A percentile compares a stretch with the other conserved stretches of the same genome.
These are phyloP conservation scores for Callinectes sapidus DNA, from an alignment of 2,888 invertebrate species.

Conservation along the genomic window DNA sequence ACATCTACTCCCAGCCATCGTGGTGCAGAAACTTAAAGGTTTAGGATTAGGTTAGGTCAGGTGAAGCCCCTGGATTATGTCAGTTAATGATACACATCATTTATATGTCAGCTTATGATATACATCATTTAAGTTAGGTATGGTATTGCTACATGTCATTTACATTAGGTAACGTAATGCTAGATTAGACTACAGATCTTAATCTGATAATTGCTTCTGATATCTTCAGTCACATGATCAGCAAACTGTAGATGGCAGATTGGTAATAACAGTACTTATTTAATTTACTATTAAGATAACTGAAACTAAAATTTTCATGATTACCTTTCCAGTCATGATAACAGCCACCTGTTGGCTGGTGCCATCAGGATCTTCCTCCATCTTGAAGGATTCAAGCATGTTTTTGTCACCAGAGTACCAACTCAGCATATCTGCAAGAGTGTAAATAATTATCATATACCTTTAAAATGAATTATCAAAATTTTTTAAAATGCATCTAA, in stretches of 20 bases:
- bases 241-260: background rate
- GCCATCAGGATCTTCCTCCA: constrained; percentile 71
- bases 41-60: too few relatives aligned
- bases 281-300: background rate
- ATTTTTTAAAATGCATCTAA: too few relatives aligned
- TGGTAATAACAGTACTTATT: background rate
- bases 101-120: too few relatives aligned
- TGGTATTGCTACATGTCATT: too few relatives aligned
- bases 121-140: too few relatives aligned
- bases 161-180: too few relatives aligned
- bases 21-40: too few relatives aligned
- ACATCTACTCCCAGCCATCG: too few relatives aligned
- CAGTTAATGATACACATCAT: too few relatives aligned
- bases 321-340: constrained; percentile 71
- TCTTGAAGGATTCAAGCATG: constrained; percentile 5
- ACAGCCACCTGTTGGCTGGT: constrained; percentile 69
- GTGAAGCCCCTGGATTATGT: too few relatives aligned
- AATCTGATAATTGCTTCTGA: background rate
- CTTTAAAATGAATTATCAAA: background rate
- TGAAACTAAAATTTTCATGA: background rate
- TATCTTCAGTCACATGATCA: background rate
- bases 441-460: background rate
- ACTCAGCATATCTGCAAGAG: background rate
- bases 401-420: background rate
- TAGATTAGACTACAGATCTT: too few relatives aligned